Conservation (phyloP, 2,797 vertebrate species). For the Poeciliopsis paucimaculata region DNA sequence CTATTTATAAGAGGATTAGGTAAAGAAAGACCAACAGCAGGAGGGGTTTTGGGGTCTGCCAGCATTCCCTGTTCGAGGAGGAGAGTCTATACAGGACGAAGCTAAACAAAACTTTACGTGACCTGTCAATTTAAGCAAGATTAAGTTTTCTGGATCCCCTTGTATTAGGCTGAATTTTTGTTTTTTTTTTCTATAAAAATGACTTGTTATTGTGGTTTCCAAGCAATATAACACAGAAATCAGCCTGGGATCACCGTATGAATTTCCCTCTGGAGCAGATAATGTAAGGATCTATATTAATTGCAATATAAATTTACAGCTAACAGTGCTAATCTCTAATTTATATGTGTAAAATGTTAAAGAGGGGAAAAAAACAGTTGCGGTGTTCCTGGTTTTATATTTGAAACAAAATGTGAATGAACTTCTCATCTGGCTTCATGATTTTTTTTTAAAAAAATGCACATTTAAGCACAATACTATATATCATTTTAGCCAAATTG, state of each 20-base stretch:
- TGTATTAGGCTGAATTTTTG: neutral
- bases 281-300: neutral
- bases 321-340: neutral
- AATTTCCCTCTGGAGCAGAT: neutral
- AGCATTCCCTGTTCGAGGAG: constrained; percentile 53
- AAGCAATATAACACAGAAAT: neutral
- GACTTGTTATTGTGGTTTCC: neutral
- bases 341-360: neutral
- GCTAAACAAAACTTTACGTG: constrained; percentile 53
- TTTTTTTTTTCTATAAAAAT: neutral
- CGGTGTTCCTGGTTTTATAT: neutral
- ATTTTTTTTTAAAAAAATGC: neutral
- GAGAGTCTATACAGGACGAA: constrained; percentile 50
- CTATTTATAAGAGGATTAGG: constrained; percentile 81
- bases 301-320: neutral
- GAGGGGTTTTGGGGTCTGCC: constrained; percentile 61
- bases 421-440: neutral
- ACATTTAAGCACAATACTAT: neutral
- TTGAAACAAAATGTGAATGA: neutral
- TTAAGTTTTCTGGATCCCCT: constrained; percentile 8
- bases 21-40: constrained; percentile 68
- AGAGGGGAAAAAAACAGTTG: neutral
- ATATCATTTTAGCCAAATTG: neutral
- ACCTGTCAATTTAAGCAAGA: constrained; percentile 25
- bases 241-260: neutral